Evolutionary conservation across 2,113 vertebrate species (phyloP).

Genomic region (Orycteropus afer): DNA sequence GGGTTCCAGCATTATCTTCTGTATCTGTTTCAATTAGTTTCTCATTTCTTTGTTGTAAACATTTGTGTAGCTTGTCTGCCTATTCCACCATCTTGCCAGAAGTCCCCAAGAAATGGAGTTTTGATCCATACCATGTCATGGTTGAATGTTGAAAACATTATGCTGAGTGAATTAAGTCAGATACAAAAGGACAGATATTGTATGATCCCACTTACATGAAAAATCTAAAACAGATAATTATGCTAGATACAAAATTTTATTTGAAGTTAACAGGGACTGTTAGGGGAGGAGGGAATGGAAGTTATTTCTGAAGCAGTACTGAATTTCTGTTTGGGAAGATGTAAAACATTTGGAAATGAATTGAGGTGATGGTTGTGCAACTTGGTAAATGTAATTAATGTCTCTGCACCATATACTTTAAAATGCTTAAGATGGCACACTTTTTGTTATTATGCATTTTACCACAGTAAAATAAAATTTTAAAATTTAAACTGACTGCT

Average conservation of each 20-base stretch:
- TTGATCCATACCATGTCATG: background rate
- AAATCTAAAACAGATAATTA: background rate
- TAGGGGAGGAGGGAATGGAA: background rate
- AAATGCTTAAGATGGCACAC: background rate
- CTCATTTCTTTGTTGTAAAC: no score
- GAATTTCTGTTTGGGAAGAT: background rate
- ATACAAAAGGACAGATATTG: background rate
- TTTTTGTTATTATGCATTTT: background rate
- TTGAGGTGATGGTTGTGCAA: background rate
- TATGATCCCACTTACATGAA: background rate
- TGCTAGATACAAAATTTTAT: background rate
- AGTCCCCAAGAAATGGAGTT: background rate
- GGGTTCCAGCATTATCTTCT: no score
- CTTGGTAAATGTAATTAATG: background rate
- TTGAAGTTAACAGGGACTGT: background rate
- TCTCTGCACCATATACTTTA: background rate
- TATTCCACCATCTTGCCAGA: no score
- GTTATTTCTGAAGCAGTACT: background rate
- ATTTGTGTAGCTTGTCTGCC: no score
- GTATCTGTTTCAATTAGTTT: no score
- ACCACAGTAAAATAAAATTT: background rate
- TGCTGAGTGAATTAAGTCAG: background rate
- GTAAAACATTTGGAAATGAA: background rate
- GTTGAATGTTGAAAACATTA: background rate
- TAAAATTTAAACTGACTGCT: background rate